Percentiles rank a stretch among this genome's conserved stretches.
These are phyloP conservation scores for Agrochola lychnidis DNA, from an alignment of 2,888 invertebrate species.

Conservation along the genomic window DNA sequence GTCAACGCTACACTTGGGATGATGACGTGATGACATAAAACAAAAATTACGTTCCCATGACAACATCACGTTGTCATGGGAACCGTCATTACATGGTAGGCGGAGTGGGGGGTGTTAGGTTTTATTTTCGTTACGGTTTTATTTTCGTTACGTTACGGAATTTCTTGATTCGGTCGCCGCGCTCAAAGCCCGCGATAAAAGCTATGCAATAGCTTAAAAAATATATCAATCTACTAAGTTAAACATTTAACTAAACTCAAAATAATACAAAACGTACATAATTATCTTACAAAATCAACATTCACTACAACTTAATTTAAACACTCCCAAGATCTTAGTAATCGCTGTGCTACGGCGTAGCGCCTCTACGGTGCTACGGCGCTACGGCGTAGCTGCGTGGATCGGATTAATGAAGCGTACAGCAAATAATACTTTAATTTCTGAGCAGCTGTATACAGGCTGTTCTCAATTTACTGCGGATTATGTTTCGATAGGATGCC, in stretches of 20 bases:
- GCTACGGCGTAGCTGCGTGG: slow-evolving; percentile 65
- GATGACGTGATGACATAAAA: too few species aligned
- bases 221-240: background rate
- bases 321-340: slow-evolving; percentile 48
- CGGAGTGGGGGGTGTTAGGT: too few species aligned
- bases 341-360: slow-evolving; percentile 60
- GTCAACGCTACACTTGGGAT: too few species aligned
- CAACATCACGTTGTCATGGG: too few species aligned
- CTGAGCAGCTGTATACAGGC: slow-evolving; percentile 32
- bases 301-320: slow-evolving; percentile 47
- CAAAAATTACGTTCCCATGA: too few species aligned
- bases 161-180: too few species aligned
- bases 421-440: slow-evolving; percentile 68
- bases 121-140: too few species aligned
- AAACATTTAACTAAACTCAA: background rate
- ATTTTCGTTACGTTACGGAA: too few species aligned
- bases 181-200: too few species aligned
- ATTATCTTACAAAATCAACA: slow-evolving; percentile 36
- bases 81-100: too few species aligned
- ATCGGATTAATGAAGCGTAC: slow-evolving; percentile 70
- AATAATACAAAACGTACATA: slow-evolving; percentile 2
- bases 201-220: too few species aligned
- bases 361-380: slow-evolving; percentile 47
- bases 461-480: slow-evolving; percentile 37
- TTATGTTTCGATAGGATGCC: slow-evolving; percentile 9